These are phyloP conservation scores for Lasioglossum morio DNA, from an alignment of 2,888 invertebrate species.

Conservation along the genomic window DNA sequence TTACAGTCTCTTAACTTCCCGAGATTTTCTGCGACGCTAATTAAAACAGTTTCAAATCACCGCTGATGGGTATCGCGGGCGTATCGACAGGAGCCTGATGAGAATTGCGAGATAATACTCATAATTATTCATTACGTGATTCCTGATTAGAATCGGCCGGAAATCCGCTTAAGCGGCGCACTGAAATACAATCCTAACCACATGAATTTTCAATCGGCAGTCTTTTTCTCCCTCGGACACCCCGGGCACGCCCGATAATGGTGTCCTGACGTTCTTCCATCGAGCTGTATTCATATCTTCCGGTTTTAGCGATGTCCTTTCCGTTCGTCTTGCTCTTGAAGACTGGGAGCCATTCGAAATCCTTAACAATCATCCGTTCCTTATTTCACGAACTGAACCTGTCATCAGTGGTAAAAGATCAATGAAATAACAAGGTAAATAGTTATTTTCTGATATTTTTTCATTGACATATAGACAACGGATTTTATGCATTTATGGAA, in stretches of 20 bases:
- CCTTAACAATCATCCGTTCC: too few relatives aligned
- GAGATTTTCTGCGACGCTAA: not conserved
- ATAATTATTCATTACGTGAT: slow-evolving; percentile 48
- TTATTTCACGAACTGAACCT: too few relatives aligned
- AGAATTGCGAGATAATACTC: slow-evolving; percentile 30
- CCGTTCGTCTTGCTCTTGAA: not conserved
- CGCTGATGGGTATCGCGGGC: slow-evolving; percentile 8
- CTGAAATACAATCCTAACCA: not conserved
- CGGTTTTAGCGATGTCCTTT: not conserved
- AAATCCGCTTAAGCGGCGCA: slow-evolving; percentile 47
- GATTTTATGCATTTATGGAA: too few relatives aligned
- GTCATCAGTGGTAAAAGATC: too few relatives aligned
- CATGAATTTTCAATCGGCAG: slow-evolving; percentile 6
- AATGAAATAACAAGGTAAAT: too few relatives aligned
- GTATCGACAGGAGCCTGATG: not conserved
- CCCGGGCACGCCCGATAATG: not conserved
- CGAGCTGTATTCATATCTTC: not conserved
- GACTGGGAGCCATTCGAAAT: too few relatives aligned
- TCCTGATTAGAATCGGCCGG: slow-evolving; percentile 17
- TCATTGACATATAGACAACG: too few relatives aligned
- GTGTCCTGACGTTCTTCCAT: not conserved
- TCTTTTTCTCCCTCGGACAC: not conserved
- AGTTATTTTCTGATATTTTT: too few relatives aligned
- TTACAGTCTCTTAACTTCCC: not conserved
- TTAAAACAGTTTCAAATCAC: slow-evolving; percentile 13